Conservation (phyloP, 2,797 vertebrate species). For the Lagodon rhomboides region DNA sequence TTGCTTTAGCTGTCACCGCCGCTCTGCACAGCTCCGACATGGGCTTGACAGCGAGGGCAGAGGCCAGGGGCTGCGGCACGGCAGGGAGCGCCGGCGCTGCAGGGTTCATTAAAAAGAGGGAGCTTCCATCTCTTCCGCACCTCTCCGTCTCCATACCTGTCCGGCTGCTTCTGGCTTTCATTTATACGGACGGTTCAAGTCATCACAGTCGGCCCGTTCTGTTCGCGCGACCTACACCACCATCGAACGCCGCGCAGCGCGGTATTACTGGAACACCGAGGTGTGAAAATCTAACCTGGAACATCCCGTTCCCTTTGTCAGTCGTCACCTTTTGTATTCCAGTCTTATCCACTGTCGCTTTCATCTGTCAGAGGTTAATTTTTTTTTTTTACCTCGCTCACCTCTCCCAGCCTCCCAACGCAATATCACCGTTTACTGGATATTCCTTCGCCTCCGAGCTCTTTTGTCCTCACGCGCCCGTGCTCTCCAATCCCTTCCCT, state of each 20-base stretch:
- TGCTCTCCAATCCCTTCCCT: slow-evolving; percentile 47
- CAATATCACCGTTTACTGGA: slow-evolving; percentile 46
- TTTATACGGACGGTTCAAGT: slow-evolving; percentile 7
- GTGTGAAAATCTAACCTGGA: slow-evolving; percentile 44
- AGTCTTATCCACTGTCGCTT: slow-evolving; percentile 25
- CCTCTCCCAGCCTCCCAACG: slow-evolving; percentile 37
- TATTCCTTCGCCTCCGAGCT: slow-evolving; percentile 30
- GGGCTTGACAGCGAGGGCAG: slow-evolving; percentile 70
- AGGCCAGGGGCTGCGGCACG: slow-evolving; percentile 37
- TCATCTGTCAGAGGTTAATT: slow-evolving; percentile 53
- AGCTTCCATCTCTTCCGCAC: slow-evolving; percentile 36
- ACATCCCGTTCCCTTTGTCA: slow-evolving; percentile 48
- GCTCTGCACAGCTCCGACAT: slow-evolving; percentile 48
- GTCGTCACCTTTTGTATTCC: slow-evolving; percentile 35
- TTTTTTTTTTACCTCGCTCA: neutral
- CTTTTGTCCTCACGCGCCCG: slow-evolving; percentile 38
- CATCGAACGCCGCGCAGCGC: slow-evolving; percentile 18
- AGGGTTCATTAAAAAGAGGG: slow-evolving; percentile 69
- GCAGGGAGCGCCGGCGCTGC: slow-evolving; percentile 9
- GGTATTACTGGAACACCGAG: slow-evolving; percentile 24
- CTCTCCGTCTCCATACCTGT: slow-evolving; percentile 27
- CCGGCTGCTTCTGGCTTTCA: slow-evolving; percentile 19
- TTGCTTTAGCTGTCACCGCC: slow-evolving; percentile 54
- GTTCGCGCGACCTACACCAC: slow-evolving; percentile 18
- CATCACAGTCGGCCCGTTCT: slow-evolving; percentile 1